These are phyloP conservation scores for Argynnis bischoffii DNA, from an alignment of 2,888 invertebrate species.

Conservation along the genomic window DNA sequence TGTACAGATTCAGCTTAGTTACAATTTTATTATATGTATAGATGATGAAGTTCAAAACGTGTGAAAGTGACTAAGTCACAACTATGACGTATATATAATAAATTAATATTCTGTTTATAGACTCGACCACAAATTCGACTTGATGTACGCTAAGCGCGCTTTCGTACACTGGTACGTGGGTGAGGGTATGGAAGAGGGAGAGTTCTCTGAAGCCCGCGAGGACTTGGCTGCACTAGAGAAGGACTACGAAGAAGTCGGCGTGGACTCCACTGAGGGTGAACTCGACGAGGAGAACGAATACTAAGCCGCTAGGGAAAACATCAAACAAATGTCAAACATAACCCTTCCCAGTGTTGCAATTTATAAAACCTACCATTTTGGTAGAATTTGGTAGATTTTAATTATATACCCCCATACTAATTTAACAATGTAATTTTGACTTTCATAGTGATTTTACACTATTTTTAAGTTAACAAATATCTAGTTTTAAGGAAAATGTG, in stretches of 20 bases:
- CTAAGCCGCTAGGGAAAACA: conserved; percentile 50
- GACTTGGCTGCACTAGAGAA: conserved; percentile 91
- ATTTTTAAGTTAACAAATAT: conserved; percentile 37
- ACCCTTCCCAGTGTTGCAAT: background rate
- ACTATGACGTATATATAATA: too few species aligned
- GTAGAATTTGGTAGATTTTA: conserved; percentile 31
- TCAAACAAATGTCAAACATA: conserved; percentile 2
- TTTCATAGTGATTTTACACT: conserved; percentile 28
- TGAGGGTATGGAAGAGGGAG: conserved; percentile 94
- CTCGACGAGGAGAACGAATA: conserved; percentile 87
- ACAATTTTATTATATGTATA: too few species aligned
- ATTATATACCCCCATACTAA: conserved; percentile 4
- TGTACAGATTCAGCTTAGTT: too few species aligned
- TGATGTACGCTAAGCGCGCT: conserved; percentile 97
- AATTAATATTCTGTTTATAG: conserved; percentile 63
- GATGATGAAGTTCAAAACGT: background rate
- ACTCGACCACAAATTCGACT: conserved; percentile 96
- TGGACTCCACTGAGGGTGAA: conserved; percentile 88
- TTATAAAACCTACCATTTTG: conserved; percentile 1
- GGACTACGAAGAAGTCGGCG: conserved; percentile 90
- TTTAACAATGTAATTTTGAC: conserved; percentile 15
- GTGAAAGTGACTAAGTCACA: background rate
- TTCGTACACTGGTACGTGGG: conserved; percentile 98
- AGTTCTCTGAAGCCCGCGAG: conserved; percentile 94
- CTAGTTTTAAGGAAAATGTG: conserved; percentile 48